Evolutionary conservation across 1,140 invertebrate genomes (phyloP).

Genomic region (Solen grandis): DNA sequence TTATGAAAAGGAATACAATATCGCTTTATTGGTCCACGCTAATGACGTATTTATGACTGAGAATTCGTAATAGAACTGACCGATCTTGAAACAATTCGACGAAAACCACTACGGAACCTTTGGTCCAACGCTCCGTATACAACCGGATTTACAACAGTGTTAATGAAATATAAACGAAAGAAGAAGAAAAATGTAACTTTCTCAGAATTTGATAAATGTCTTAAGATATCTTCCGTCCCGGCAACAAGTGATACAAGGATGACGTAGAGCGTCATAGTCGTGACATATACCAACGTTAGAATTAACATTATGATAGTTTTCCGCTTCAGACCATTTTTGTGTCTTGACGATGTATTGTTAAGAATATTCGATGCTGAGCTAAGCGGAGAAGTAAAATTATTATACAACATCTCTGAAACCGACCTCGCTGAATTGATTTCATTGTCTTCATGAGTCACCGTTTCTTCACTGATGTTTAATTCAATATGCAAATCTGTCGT

Average conservation of each 20-base stretch:
- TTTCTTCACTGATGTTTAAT: not conserved
- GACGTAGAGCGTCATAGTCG: constrained; percentile 28
- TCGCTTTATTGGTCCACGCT: no score
- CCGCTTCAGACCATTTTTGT: constrained; percentile 10
- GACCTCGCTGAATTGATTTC: no score
- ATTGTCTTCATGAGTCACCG: no score
- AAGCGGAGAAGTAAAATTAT: not conserved
- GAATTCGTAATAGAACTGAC: no score
- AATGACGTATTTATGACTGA: no score
- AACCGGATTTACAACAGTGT: constrained; percentile 35
- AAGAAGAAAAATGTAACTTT: constrained; percentile 51
- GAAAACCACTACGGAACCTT: constrained; percentile 27
- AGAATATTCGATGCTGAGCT: not conserved
- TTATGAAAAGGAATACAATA: no score
- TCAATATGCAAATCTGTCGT: not conserved
- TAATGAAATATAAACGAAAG: constrained; percentile 37
- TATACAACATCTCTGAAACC: no score
- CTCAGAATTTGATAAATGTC: constrained; percentile 13
- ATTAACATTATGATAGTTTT: constrained; percentile 45
- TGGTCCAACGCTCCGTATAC: constrained; percentile 40
- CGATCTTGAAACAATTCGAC: no score
- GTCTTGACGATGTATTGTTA: no score
- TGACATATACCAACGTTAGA: constrained; percentile 25
- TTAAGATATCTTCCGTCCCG: constrained; percentile 6
- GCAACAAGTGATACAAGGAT: constrained; percentile 29